Percentiles rank a stretch among this genome's conserved stretches.
Evolutionary conservation across 30 jellyfish, hydroid and myxozoan species (phyloP).

Genomic region (Cassiopea xamachana): DNA sequence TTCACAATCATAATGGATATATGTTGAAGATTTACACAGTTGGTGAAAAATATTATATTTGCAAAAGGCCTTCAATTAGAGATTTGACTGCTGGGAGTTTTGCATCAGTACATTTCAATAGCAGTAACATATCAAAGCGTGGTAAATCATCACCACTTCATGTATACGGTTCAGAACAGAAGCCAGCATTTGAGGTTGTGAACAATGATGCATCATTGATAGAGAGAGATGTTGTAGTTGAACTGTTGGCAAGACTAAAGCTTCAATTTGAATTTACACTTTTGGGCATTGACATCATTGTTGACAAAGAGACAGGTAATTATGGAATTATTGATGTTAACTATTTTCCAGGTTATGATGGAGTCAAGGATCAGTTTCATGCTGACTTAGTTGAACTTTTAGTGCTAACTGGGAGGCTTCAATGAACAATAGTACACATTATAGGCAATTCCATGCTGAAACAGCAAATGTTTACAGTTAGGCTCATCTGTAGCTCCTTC

Average conservation of each 20-base stretch:
- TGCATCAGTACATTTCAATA: slow-evolving; percentile 68
- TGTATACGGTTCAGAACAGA: neutral
- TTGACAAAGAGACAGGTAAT: slow-evolving; percentile 76
- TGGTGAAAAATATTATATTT: slow-evolving; percentile 71
- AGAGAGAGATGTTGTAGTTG: slow-evolving; percentile 79
- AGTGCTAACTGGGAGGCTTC: neutral
- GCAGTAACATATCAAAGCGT: slow-evolving; percentile 82
- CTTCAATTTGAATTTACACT: slow-evolving; percentile 43
- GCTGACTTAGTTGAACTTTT: slow-evolving; percentile 75
- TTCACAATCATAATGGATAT: slow-evolving; percentile 85
- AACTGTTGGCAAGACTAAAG: slow-evolving; percentile 61
- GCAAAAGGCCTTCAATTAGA: slow-evolving; percentile 95
- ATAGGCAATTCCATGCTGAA: neutral
- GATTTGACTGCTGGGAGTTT: slow-evolving; percentile 70
- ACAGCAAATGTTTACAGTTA: no score
- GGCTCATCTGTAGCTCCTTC: no score
- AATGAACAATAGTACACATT: neutral
- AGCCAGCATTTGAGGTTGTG: slow-evolving; percentile 20
- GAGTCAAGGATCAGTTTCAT: slow-evolving; percentile 73
- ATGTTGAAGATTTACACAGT: slow-evolving; percentile 83
- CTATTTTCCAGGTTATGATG: slow-evolving; percentile 97
- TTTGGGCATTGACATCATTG: slow-evolving; percentile 89
- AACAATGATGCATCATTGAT: slow-evolving; percentile 63
- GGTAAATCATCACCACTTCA: slow-evolving; percentile 66
- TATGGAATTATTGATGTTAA: slow-evolving; percentile 92